Percentiles rank a stretch among this genome's conserved stretches.
These are phyloP conservation scores for Fulmarus glacialis DNA, from an alignment of 2,113 vertebrate species.

Conservation along the genomic window DNA sequence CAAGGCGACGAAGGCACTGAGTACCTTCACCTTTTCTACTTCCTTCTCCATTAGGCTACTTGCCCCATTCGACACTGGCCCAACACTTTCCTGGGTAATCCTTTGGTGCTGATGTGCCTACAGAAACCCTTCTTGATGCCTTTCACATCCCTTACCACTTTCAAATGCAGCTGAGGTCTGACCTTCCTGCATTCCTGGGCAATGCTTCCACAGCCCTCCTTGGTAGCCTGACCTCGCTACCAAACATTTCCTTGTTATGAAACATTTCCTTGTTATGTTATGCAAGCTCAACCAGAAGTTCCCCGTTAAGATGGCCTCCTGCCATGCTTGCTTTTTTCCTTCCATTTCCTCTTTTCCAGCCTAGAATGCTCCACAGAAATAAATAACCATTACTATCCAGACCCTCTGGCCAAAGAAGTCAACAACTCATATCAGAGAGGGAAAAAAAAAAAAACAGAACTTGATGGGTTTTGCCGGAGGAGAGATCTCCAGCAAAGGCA, in stretches of 20 bases:
- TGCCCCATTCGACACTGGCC: neutral
- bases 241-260: neutral
- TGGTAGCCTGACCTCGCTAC: neutral
- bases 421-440: neutral
- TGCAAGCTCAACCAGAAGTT: neutral
- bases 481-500: neutral
- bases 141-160: neutral
- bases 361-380: neutral
- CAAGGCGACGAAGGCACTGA: neutral
- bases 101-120: fast-evolving
- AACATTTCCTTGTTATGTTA: neutral
- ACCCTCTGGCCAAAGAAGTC: neutral
- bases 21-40: neutral
- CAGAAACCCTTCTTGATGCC: neutral
- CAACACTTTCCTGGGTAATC: neutral
- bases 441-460: neutral
- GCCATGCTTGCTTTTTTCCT: neutral
- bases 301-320: neutral
- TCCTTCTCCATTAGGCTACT: neutral
- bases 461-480: neutral
- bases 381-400: neutral
- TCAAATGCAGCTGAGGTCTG: neutral
- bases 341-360: neutral
- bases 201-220: neutral
- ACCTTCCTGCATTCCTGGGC: neutral